Evolutionary conservation across 2,113 vertebrate genomes (phyloP).

Genomic region (Galemys pyrenaicus): DNA sequence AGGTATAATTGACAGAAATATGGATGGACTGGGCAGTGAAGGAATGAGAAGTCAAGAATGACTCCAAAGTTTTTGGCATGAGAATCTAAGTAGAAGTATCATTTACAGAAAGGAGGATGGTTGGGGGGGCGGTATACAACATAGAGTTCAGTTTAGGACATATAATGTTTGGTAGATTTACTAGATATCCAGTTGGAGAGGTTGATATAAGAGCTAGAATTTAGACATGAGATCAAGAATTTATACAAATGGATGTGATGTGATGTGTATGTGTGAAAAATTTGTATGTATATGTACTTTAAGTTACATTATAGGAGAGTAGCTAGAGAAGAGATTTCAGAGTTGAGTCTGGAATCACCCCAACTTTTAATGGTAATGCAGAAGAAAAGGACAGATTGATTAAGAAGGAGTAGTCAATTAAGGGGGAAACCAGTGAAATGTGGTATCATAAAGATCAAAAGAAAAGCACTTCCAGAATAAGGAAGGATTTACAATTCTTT

Average conservation of each 20-base stretch:
- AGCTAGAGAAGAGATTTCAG: neutral
- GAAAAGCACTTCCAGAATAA: slow-evolving; percentile 29
- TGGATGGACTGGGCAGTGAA: neutral
- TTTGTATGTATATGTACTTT: neutral
- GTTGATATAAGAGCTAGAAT: neutral
- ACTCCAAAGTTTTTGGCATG: neutral
- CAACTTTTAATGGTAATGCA: neutral
- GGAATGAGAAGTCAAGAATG: neutral
- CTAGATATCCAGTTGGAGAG: neutral
- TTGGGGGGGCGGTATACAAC: neutral
- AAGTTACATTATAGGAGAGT: neutral
- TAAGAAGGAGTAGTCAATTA: neutral
- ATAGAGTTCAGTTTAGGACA: neutral
- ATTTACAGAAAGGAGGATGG: neutral
- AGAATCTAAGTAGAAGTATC: neutral
- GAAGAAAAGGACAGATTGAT: neutral
- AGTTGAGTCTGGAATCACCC: neutral
- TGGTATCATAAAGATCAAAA: neutral
- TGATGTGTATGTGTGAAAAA: neutral
- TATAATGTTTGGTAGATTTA: neutral
- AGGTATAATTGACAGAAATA: neutral
- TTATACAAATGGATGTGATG: neutral
- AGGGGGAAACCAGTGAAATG: neutral
- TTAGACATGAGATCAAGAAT: neutral
- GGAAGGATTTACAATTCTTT: neutral